Percentiles rank a stretch among this genome's conserved stretches.
phyloP scores from a whole-genome alignment of 2,113 vertebrate genomes.

The Saguinus midas region DNA sequence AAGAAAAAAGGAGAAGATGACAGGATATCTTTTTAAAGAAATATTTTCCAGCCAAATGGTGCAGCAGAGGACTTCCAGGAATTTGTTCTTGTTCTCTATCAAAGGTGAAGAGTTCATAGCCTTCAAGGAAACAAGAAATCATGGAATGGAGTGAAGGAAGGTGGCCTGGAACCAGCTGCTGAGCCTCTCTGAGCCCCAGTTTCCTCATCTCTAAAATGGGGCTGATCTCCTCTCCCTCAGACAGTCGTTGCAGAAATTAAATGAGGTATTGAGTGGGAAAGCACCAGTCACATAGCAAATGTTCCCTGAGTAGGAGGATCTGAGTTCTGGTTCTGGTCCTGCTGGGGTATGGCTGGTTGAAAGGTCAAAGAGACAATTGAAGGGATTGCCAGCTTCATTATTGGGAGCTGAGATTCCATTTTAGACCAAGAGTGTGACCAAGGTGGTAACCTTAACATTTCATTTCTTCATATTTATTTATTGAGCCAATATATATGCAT shows the following conservation, averaged over 20 bases:
- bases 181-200: background rate
- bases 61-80: conserved; percentile 59
- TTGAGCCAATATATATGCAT: background rate
- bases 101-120: background rate
- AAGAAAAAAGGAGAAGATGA: conserved; percentile 54
- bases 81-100: conserved; percentile 3
- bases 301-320: background rate
- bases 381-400: background rate
- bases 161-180: background rate
- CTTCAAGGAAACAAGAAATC: background rate
- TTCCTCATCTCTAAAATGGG: background rate
- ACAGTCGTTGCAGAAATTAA: background rate
- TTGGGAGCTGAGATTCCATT: background rate
- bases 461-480: conserved; percentile 14
- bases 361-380: background rate
- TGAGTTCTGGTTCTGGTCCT: background rate
- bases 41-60: conserved; percentile 59
- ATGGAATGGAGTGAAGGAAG: background rate
- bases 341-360: background rate
- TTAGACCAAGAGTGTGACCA: background rate
- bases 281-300: background rate
- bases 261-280: background rate
- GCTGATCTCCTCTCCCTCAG: background rate
- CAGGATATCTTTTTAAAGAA: conserved; percentile 62
- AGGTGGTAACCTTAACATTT: background rate